Percentiles rank a stretch among this genome's conserved stretches.
These are phyloP conservation scores for Philhelius pedissequus DNA, from an alignment of 2,888 invertebrate genomes.

Conservation along the genomic window DNA sequence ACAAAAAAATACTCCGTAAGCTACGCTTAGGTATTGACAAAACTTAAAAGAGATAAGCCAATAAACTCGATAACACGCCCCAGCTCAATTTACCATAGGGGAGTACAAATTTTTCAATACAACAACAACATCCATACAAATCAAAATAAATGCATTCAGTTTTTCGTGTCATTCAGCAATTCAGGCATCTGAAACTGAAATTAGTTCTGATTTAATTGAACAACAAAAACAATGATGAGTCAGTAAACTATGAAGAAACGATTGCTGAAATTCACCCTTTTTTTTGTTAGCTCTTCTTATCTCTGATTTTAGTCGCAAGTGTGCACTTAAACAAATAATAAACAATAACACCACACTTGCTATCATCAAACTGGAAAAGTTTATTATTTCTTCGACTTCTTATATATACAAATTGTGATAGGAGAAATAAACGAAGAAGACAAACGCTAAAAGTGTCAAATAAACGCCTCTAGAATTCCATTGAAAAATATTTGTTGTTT, in stretches of 20 bases:
- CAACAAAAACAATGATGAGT: neutral
- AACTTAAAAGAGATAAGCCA: neutral
- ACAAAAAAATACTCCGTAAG: neutral
- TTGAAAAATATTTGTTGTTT: neutral
- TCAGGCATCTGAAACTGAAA: neutral
- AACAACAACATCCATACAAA: too few relatives aligned
- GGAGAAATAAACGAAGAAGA: neutral
- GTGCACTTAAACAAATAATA: neutral
- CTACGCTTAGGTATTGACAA: neutral
- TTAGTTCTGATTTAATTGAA: neutral
- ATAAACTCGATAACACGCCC: neutral
- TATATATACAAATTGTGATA: neutral
- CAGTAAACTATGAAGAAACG: neutral
- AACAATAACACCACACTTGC: neutral
- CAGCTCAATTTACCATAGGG: neutral
- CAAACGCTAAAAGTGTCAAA: neutral
- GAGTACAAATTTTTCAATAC: neutral
- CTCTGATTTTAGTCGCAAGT: neutral
- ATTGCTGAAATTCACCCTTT: neutral
- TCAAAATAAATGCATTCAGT: neutral
- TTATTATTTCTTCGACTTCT: neutral
- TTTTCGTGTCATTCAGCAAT: neutral
- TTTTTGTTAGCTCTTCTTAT: neutral
- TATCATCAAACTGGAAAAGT: neutral
- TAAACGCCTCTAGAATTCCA: conserved; percentile 14